Base-by-base conservation (phyloP, 2,113 vertebrate genomes). In the Burhinus bistriatus region DNA sequence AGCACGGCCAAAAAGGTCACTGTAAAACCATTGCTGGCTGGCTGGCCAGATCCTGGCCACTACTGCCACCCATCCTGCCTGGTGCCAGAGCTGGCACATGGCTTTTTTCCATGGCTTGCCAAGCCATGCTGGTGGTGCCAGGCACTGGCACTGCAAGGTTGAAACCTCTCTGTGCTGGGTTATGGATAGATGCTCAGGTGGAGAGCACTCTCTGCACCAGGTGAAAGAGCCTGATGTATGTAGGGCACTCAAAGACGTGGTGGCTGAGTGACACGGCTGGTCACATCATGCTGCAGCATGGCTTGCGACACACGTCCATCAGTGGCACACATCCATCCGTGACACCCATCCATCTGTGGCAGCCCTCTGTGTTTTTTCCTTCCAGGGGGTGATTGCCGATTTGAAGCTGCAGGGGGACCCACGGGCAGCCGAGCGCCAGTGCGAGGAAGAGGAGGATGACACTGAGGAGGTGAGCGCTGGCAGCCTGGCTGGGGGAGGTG, bases 391-490 rank as follows among this genome's bases (percentile, higher is more conserved):
- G 66, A 99, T 99, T 9, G 97, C 98, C 0, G 99, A 99, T 72
- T 94, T 99, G 96, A 98, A 96, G 86, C 95, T 99, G 68, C 97
- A 97, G 62, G 98, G 97, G 71, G 98, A 99, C 96, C 98, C 99
- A 1, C 97, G 85, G 6, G 99, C 98, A 0, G 99, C 99, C 0
- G 98, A 98, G 62, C 92, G 38, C 36, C 98, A 98, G 86, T 99
- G 99, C 15, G 98, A 99, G 70, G 99, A 99, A 22, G 99, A 99
- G 2, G 99, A 98, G 22, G 99, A 99, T 6, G 99, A 99, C 36
- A 90, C 97, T 0, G 99, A 99, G 1, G 97, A 97, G 97, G 99
- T 99, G 96, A 99, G 99, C 80, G 1, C 36, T 10, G 27, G 64
- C 59, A 45, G 69, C 51, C 1, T 0, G 0, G 12, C 23, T 0